Percentiles rank a stretch among this genome's conserved stretches.
Evolutionary conservation across 2,797 vertebrate genomes (phyloP).

Genomic region (Sphaeramia orbicularis): DNA sequence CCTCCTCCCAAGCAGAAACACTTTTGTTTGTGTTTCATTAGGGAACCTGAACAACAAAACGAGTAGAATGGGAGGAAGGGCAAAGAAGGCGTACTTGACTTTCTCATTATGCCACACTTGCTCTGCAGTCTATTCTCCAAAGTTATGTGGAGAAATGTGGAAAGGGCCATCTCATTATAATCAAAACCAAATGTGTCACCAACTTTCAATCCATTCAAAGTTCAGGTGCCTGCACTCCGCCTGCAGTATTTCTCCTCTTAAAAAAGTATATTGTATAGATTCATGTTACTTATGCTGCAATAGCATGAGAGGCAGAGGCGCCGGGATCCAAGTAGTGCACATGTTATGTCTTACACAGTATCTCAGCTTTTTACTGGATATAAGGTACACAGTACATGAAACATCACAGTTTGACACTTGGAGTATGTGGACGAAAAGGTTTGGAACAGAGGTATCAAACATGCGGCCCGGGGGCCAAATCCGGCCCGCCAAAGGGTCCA

Average conservation of each 20-base stretch:
- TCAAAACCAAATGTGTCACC: slow-evolving; percentile 53
- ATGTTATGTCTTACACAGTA: slow-evolving; percentile 39
- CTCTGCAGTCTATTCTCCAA: slow-evolving; percentile 46
- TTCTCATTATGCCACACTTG: slow-evolving; percentile 59
- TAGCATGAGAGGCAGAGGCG: slow-evolving; percentile 22
- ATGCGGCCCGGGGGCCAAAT: too few relatives aligned
- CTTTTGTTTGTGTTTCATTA: slow-evolving; percentile 63
- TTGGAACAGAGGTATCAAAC: too few relatives aligned
- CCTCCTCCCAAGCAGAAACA: slow-evolving; percentile 49
- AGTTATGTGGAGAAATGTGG: slow-evolving; percentile 37
- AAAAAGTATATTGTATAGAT: slow-evolving; percentile 12
- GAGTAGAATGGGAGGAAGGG: slow-evolving; percentile 66
- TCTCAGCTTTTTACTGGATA: slow-evolving; percentile 62
- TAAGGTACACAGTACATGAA: slow-evolving; percentile 60
- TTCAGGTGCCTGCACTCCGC: slow-evolving; percentile 11
- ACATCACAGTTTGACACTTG: slow-evolving; percentile 59
- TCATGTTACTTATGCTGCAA: neutral
- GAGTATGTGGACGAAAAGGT: slow-evolving; percentile 65
- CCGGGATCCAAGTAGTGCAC: slow-evolving; percentile 25
- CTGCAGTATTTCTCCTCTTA: slow-evolving; percentile 2
- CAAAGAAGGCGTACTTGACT: slow-evolving; percentile 45
- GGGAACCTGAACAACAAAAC: slow-evolving; percentile 61
- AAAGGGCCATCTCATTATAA: slow-evolving; percentile 58
- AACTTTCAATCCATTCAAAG: slow-evolving; percentile 8
- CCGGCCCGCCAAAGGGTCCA: too few relatives aligned